Evolutionary conservation across 2,888 invertebrate genomes (phyloP), one percentile per base, ranked within the genome.

Genomic region (Cryptus armator): DNA sequence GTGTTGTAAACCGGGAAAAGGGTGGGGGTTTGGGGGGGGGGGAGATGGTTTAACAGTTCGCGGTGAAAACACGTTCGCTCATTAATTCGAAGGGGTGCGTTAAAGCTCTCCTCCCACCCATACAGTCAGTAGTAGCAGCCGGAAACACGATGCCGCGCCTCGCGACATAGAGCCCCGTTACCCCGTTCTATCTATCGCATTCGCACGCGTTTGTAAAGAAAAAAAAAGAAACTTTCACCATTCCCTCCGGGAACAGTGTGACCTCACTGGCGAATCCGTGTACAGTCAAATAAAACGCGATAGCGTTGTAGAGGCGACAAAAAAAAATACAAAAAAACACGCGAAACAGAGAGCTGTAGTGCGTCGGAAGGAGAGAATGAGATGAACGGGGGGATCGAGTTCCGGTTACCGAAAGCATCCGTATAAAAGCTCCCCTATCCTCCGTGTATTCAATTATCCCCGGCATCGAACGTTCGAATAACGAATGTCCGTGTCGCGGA

Each of bases 371-470:
- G 32, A 43, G 32, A 2, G 19, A 37, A 19, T 16, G 68, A 24
- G 68, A 48, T 46, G 66, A 12, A 67, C 64, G 62, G 6, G 56
- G 76, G 43, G 51, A 75, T 51, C 75, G 75, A 70, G 46, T 44
- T 74, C 72, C 53, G 62, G 67, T 70, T 75, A 75, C 81, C 75
- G 76, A 76, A 62, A 76, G 68, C 76, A 53, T 85, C 76, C 88
- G 87, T 90, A 91, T 90, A 89, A 89, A 90, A 88, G 89, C 29
- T 1, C 59, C 59, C 1, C 32, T n/a, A 14, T 7, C n/a, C 6
- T 5, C 88, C 87, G 90, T 90, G 90, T 91, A 91, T 91, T 91
- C 90, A 91, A 91, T 91, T 91, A 91, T 78, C 70, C 88, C 88
- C 87, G 81, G 88, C 89, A 91, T 91, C 91, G 90, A 91, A 88